Evolutionary conservation across 2,113 vertebrate species (phyloP).

Genomic region (Camarhynchus parvulus): DNA sequence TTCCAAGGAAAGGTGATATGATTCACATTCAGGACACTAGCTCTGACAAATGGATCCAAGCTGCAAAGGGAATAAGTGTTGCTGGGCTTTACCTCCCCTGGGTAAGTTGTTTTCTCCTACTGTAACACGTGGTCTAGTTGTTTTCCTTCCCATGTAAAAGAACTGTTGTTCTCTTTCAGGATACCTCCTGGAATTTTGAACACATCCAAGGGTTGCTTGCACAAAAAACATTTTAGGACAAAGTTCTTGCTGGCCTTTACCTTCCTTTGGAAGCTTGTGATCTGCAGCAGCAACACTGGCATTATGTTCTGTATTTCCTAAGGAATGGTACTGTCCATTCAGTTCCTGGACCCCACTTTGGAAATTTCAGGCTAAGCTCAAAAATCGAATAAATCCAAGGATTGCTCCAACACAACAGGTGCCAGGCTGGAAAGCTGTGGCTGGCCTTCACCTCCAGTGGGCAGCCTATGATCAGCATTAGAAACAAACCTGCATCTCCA

Average conservation of each 20-base stretch:
- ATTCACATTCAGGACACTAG: not conserved
- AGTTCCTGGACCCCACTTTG: not conserved
- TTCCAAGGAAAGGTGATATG: not conserved
- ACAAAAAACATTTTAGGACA: not conserved
- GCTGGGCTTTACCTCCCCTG: not conserved
- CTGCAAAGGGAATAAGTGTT: not conserved
- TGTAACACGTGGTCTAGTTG: fast-evolving
- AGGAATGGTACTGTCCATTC: not conserved
- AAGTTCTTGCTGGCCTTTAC: not conserved
- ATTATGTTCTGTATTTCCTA: not conserved
- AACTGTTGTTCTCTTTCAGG: not conserved
- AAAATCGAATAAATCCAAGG: not conserved
- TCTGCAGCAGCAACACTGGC: not conserved
- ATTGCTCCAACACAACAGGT: not conserved
- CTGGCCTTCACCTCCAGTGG: not conserved
- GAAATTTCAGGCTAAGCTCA: not conserved
- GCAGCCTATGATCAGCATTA: not conserved
- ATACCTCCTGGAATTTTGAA: not conserved
- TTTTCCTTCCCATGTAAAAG: not conserved
- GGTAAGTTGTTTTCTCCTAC: not conserved
- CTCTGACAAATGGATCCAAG: not conserved
- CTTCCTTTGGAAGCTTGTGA: not conserved
- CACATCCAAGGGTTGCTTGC: not conserved
- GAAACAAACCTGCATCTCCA: not conserved
- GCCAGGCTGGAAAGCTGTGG: not conserved